A percentile compares a stretch with the other conserved stretches of the same genome.
Conservation (phyloP, 2,113 vertebrate genomes). For the Haemorhous mexicanus region DNA sequence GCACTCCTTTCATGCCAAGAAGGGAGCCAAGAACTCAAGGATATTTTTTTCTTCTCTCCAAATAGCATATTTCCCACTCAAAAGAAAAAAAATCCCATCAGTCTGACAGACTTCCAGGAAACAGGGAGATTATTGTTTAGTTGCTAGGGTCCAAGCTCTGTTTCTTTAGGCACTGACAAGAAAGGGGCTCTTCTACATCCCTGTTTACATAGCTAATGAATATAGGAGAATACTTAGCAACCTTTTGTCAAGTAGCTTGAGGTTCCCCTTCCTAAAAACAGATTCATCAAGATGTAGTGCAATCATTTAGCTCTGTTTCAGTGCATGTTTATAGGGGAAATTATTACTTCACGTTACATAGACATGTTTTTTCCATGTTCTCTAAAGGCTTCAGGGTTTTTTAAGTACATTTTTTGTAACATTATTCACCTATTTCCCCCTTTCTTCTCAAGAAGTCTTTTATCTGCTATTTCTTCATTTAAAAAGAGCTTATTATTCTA, state of each 20-base stretch:
- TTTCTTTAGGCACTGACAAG: not conserved
- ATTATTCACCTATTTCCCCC: not conserved
- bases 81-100: not conserved
- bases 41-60: not conserved
- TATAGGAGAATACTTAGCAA: not conserved
- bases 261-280: not conserved
- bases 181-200: not conserved
- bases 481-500: not conserved
- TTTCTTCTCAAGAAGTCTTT: not conserved
- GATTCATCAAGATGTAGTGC: not conserved
- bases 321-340: not conserved
- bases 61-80: not conserved
- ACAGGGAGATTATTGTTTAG: not conserved
- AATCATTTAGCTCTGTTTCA: not conserved
- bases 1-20: not conserved
- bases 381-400: not conserved
- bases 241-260: not conserved
- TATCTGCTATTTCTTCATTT: not conserved
- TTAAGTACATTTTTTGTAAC: not conserved
- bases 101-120: slow-evolving; percentile 25
- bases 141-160: not conserved
- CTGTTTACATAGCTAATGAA: slow-evolving; percentile 5
- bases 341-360: not conserved
- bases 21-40: slow-evolving; percentile 2
- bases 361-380: not conserved